Base-by-base conservation (phyloP, 2,113 vertebrate genomes). In the Xiphophorus couchianus region DNA sequence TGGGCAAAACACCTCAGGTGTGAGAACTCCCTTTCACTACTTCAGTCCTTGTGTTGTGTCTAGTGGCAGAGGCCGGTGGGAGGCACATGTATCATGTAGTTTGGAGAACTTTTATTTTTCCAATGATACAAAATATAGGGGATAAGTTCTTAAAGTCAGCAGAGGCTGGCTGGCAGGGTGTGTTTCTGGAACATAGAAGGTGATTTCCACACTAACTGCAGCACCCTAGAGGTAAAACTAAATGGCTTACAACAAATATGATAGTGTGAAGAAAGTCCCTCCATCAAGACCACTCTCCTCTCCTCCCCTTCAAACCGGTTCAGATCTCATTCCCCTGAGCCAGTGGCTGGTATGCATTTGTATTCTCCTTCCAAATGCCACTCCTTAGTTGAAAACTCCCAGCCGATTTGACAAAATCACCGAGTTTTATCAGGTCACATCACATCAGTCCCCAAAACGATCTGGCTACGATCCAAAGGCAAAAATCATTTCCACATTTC, bases 401-500 rank as follows among this genome's bases (percentile, higher is more conserved):
- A 31, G n/a, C 33, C 64, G 84, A 81, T 75, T 81, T 62, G 64
- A 80, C 65, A 77, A 73, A 88, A 90, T 83, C 88, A n/a, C 30
- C 81, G 69, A 80, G 83, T 79, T 69, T 42, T 69, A 90, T 89
- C 84, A 80, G 88, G 82, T 82, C n/a, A n/a, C n/a, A n/a, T n/a
- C 90, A 86, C 93, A 87, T 91, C 92, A 84, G 89, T 94, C 92
- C 90, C 90, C 91, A 93, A 94, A 95, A 94, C 88, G 74, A 84
- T 89, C 89, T 89, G 91, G 93, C 89, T 76, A 29, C 4, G 81
- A 79, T 93, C 94, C 94, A 95, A 93, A 86, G 54, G 89, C 86
- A 94, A 94, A 96, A 95, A 95, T 95, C 93, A 93, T 93, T 95
- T 95, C 93, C 95, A 96, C 93, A 94, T 95, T 96, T 95, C 90